Base-by-base conservation (phyloP, 2,797 vertebrate species). In the Tokudaia tokunoshimensis region DNA sequence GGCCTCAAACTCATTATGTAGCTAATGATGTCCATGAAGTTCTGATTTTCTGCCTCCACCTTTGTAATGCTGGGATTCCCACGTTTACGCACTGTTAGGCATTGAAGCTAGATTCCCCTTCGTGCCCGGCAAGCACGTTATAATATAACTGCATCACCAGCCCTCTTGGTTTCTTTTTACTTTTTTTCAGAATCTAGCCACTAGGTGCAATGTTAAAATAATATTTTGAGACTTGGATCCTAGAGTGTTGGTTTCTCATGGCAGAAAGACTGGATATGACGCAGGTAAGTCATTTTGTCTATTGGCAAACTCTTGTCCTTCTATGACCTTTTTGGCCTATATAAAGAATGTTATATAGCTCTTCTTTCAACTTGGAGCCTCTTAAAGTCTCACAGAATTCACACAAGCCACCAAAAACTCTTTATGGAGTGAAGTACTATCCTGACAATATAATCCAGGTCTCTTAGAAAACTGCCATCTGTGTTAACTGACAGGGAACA, bases 401-500 rank as follows among this genome's bases (percentile, higher is more conserved):
- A 79, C 50, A 75, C 12, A 79, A 67, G 34, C 63, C 89, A 81
- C n/a, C 74, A 70, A 75, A 76, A 61, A 24, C 44, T 70, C 57
- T 88, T 94, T 93, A n/a, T 34, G 19, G 63, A 84, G 59, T 59
- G 93, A 97, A 63, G 65, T 63, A 82, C 31, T n/a, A 81, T 82
- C 74, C 86, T 72, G 88, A 92, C 15, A 78, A 79, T 96, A 92
- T 93, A 89, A 92, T 41, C 79, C 81, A 65, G 41, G 76, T 96
- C 80, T 96, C 91, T 92, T 87, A 95, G 94, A 74, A 91, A 92
- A 95, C 57, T 1, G 1, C 61, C 94, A 80, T 85, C 94, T 96
- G 78, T 90, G 94, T 76, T 80, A 57, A 63, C 96, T 97, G 97
- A 96, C 81, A 97, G 84, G 47, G 29, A 98, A 92, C 85, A 86